Base-by-base conservation (phyloP, 1,140 invertebrate genomes). In the Agraylea sexmaculata region DNA sequence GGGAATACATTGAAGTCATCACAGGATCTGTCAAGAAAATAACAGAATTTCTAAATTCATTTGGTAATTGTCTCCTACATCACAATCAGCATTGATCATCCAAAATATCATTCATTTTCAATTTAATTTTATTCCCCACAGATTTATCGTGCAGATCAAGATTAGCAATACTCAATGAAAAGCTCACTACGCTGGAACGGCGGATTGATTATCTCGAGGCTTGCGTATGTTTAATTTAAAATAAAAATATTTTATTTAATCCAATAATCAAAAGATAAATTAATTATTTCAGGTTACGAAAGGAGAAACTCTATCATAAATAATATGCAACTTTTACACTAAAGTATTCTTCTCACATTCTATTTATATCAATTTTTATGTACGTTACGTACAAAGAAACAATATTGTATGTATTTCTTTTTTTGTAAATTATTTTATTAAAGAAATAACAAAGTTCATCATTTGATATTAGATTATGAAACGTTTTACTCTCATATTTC, bases 1-100 rank as follows among this genome's bases (percentile, higher is more conserved):
- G 94, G 51, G 95, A 98, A 68, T 97, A 96, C 55, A 94, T 98
- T 46, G 93, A 98, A 81, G 87, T 98, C 2, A 96, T 98, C 31
- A 94, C 92, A 37, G 87, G 89, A 37, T 95, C 90, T 59, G 96
- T 99, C 49, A 98, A 98, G 65, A 90, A 94, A 62, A 97, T 98
- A 41, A 89, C 92, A 0, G 93, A 98, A 62, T 98, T 99, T 59
- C 72, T 99, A 0, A 98, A 98, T 68, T 93, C 89, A 5, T 99
- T 99, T 64, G 94, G 93, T 94, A 75, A 75, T 64, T 56, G 40
- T 36, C 19, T 6, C 7, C 5, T 11, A 22, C 17, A 11, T 15
- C 6, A 32, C 22, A 33, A 6, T 19, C 21, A 6, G 20, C 33
- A n/a, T 13, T 33, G n/a, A 17, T 4, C 3, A 4, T 19, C 3